phyloP scores from a whole-genome alignment of 1,140 invertebrate genomes.

The Adelges cooleyi region DNA sequence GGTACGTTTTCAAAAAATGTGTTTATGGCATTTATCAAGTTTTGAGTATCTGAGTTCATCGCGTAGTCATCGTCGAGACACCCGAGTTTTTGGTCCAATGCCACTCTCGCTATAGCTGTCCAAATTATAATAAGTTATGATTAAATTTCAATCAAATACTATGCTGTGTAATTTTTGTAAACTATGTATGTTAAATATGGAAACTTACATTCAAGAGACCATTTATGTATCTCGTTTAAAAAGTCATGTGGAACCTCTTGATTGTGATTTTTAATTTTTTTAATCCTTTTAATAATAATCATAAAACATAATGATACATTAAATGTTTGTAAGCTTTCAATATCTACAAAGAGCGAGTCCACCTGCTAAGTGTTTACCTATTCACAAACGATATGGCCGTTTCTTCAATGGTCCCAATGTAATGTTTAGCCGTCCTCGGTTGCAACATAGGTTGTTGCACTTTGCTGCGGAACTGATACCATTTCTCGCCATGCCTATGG shows the following conservation, averaged over 20 bases:
- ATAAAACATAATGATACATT: too few relatives aligned
- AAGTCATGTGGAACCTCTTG: slow-evolving; percentile 61
- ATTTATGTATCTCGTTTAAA: slow-evolving; percentile 72
- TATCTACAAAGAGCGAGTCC: background rate
- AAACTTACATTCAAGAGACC: slow-evolving; percentile 78
- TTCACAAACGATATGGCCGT: slow-evolving; percentile 59
- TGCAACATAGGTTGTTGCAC: slow-evolving; percentile 74
- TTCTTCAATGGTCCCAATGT: slow-evolving; percentile 56
- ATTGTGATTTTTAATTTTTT: slow-evolving; percentile 50
- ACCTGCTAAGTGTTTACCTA: slow-evolving; percentile 42
- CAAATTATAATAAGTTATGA: slow-evolving; percentile 32
- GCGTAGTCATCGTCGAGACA: slow-evolving; percentile 51
- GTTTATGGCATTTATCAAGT: slow-evolving; percentile 64
- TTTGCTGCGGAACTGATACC: slow-evolving; percentile 66
- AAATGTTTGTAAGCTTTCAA: too few relatives aligned
- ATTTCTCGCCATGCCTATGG: slow-evolving; percentile 73
- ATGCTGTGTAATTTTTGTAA: background rate
- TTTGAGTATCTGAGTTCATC: slow-evolving; percentile 49
- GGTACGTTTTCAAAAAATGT: slow-evolving; percentile 69
- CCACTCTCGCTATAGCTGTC: slow-evolving; percentile 67
- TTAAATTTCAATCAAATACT: background rate
- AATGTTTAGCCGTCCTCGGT: slow-evolving; percentile 60
- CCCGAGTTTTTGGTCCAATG: slow-evolving; percentile 63
- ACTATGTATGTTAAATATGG: background rate
- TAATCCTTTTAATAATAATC: slow-evolving; percentile 45